phyloP scores from a whole-genome alignment of 2,113 vertebrate species.

The Gnathonemus echidnorhynchus region DNA sequence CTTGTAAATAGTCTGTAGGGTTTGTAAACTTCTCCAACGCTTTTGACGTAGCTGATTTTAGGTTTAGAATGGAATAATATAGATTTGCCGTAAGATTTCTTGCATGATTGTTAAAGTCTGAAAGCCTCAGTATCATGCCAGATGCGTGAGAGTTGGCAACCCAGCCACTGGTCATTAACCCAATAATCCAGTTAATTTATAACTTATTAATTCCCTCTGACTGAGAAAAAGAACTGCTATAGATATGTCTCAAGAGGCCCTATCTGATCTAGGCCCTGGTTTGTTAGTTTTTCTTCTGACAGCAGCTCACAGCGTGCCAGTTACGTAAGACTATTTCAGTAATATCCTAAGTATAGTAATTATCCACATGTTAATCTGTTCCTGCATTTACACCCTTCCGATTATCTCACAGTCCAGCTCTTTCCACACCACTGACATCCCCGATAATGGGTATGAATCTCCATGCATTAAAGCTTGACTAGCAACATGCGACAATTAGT shows the following conservation, averaged over 20 bases:
- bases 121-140: background rate
- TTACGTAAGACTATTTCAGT: background rate
- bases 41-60: background rate
- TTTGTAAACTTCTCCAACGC: background rate
- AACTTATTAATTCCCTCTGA: background rate
- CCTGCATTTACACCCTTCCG: background rate
- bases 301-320: background rate
- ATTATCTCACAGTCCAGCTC: background rate
- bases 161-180: background rate
- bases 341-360: background rate
- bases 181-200: background rate
- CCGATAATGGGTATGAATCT: background rate
- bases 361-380: background rate
- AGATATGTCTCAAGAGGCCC: background rate
- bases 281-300: background rate
- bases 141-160: background rate
- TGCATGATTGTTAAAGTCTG: background rate
- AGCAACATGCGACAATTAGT: background rate
- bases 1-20: background rate
- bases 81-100: background rate
- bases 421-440: background rate
- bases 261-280: background rate
- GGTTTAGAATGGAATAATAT: background rate
- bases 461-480: background rate
- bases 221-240: background rate